Base-by-base conservation (phyloP, 2,888 invertebrate species). In the Dasypogon diadema region DNA sequence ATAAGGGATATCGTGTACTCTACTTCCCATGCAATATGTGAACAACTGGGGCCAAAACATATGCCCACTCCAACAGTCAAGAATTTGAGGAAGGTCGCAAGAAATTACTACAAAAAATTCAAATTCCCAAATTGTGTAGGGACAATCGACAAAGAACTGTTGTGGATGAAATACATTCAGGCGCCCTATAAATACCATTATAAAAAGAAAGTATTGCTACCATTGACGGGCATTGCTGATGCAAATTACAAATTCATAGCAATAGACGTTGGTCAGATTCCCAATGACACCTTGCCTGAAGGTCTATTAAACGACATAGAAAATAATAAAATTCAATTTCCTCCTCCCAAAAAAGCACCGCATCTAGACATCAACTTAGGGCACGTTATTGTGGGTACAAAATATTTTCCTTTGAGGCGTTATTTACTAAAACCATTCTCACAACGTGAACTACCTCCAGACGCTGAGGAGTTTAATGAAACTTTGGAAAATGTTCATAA, bases 71-170 rank as follows among this genome's bases (percentile, higher is more conserved):
- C 37, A 1, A 37, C 37, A 1, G 12, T 8, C 5, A 18, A 60
- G 5, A 60, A 8, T 5, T 1, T 60, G 0, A 60, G 21, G 8
- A 21, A 34, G 8, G 60, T 60, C 12, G 60, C 37, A 4, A 34
- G 21, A 10, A 10, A 21, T 3, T 60, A 60, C n/a, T 60, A 60
- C 6, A 60, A 60, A 37, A 34, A 37, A 16, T 60, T 37, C 16
- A 60, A 42, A 12, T 60, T 60, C n/a, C 60, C 60, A 1, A 60
- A 34, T 30, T 60, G 60, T 37, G 34, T 60, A 37, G 60, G 60
- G 1, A 37, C 37, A 16, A 37, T 60, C 8, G 60, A 60, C 3
- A 60, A 60, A 8, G 60, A 60, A 21, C 37, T 60, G 12, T 12
- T 60, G 5, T 37, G 21, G 21, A 37, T 16, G 10, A 21, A 1